Percentiles rank a stretch among this genome's conserved stretches.
phyloP scores from a whole-genome alignment of 1,140 invertebrate species.

The Tetramorium alpestre region DNA sequence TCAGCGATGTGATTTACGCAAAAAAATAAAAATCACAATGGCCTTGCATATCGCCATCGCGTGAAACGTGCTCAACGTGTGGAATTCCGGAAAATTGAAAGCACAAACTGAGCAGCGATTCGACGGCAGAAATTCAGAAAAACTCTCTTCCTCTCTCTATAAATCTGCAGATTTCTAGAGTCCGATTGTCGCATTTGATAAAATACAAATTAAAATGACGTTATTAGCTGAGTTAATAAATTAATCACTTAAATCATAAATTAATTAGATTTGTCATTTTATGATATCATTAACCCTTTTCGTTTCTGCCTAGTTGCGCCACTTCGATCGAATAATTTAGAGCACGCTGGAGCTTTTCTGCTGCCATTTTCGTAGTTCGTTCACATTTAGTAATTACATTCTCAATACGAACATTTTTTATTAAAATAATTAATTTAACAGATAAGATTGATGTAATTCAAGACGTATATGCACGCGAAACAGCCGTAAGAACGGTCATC shows the following conservation, averaged over 20 bases:
- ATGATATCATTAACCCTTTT: not conserved
- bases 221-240: not conserved
- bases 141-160: not conserved
- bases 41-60: conserved; percentile 17
- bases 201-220: not conserved
- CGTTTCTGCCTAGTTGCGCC: not conserved
- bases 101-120: not conserved
- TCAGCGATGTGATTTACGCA: conserved; percentile 17
- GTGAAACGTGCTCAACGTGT: not conserved
- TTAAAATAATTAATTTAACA: conserved; percentile 2
- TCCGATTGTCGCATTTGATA: not conserved
- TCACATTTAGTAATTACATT: not conserved
- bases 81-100: conserved; percentile 8
- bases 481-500: conserved; percentile 5
- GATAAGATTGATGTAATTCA: not conserved
- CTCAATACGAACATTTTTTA: not conserved
- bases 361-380: not conserved
- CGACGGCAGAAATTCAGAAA: not conserved
- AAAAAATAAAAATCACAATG: conserved; percentile 33
- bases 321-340: not conserved
- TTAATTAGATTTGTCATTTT: not conserved
- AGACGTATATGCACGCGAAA: not conserved
- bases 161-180: not conserved
- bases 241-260: not conserved
- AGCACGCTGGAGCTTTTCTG: not conserved